Evolutionary conservation across 1,140 invertebrate species (phyloP).

Genomic region (Drosophila murphyi): DNA sequence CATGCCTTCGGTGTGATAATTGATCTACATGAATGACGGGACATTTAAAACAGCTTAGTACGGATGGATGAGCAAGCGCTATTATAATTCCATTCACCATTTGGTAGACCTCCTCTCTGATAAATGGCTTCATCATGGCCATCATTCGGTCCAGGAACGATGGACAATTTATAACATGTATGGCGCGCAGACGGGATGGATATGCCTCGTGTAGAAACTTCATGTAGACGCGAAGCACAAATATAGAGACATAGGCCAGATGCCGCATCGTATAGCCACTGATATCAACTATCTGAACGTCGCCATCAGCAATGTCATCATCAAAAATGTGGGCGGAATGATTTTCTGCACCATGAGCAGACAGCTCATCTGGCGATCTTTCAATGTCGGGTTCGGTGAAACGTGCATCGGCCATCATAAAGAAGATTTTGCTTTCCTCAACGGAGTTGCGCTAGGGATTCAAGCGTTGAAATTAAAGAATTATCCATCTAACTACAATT

Average conservation of each 20-base stretch:
- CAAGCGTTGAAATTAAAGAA: background rate
- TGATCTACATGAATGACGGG: conserved; percentile 79
- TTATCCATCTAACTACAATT: background rate
- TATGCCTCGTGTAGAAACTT: conserved; percentile 88
- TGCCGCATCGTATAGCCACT: conserved; percentile 87
- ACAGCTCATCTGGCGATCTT: background rate
- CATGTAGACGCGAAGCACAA: conserved; percentile 84
- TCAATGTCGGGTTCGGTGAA: conserved; percentile 84
- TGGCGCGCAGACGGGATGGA: conserved; percentile 89
- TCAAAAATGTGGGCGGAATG: conserved; percentile 8
- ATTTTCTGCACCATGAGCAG: background rate
- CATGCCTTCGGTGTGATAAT: conserved; percentile 88
- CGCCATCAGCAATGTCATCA: conserved; percentile 85
- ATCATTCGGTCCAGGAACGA: conserved; percentile 87
- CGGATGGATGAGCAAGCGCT: conserved; percentile 43
- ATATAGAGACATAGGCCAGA: conserved; percentile 87
- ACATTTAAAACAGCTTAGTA: background rate
- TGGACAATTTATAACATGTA: conserved; percentile 89
- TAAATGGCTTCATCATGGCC: conserved; percentile 87
- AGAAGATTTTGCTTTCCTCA: conserved; percentile 88
- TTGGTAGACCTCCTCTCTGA: conserved; percentile 87
- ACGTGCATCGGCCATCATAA: conserved; percentile 88
- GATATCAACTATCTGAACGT: conserved; percentile 89
- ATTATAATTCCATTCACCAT: conserved; percentile 84
- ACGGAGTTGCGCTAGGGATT: conserved; percentile 86